Evolutionary conservation across 92 coral and sea anemone species (phyloP).

Genomic region (Palythoa grandis): DNA sequence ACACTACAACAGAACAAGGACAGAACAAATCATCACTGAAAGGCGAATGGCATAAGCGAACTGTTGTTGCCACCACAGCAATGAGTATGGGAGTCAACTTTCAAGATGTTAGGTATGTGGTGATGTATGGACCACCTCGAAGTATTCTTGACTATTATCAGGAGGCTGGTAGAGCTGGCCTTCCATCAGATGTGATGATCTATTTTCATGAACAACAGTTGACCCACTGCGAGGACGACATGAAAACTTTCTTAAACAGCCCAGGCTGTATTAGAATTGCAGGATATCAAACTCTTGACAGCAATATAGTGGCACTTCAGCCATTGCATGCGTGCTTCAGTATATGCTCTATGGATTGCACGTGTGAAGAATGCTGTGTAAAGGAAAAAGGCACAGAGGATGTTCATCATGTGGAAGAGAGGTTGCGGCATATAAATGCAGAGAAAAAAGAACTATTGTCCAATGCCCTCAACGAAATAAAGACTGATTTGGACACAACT

Average conservation of each 20-base stretch:
- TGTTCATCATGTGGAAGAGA: neutral
- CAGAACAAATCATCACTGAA: conserved; percentile 17
- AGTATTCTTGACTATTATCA: conserved; percentile 29
- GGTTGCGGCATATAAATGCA: neutral
- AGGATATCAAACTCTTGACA: neutral
- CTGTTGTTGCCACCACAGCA: conserved; percentile 30
- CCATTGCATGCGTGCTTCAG: neutral
- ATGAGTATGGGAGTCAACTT: conserved; percentile 17
- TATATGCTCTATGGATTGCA: neutral
- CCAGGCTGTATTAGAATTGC: conserved; percentile 23
- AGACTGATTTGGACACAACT: neutral
- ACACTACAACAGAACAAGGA: conserved; percentile 38
- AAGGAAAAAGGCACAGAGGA: neutral
- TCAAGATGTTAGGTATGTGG: conserved; percentile 30
- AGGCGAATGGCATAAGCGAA: conserved; percentile 31
- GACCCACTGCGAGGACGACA: conserved; percentile 29
- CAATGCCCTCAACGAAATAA: neutral
- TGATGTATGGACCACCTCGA: conserved; percentile 43
- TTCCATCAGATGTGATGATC: conserved; percentile 11
- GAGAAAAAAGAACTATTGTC: neutral
- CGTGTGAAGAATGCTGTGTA: neutral
- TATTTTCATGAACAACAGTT: conserved; percentile 41
- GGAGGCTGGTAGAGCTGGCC: conserved; percentile 47
- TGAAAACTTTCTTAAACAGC: neutral
- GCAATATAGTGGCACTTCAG: neutral